Conservation (phyloP, 1,140 invertebrate genomes). For the Lethrus apterus region DNA sequence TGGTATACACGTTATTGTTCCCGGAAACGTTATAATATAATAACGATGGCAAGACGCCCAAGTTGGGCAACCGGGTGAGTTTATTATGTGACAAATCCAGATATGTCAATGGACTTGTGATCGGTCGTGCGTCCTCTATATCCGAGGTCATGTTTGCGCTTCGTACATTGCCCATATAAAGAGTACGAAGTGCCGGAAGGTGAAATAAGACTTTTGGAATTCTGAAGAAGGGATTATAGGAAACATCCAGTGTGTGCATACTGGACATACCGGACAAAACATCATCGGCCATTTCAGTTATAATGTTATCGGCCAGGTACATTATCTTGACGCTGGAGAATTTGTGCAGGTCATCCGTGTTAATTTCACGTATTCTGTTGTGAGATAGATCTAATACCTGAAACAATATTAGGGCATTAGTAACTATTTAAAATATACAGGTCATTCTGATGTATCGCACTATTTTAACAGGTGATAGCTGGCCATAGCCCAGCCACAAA, state of each 20-base stretch:
- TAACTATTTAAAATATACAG: no score
- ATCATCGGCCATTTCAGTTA: not conserved
- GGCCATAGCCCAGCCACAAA: no score
- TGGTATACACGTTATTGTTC: slow-evolving; percentile 1
- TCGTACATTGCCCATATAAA: not conserved
- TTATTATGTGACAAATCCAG: slow-evolving; percentile 5
- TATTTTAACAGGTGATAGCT: no score
- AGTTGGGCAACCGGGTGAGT: slow-evolving; percentile 1
- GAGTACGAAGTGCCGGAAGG: not conserved
- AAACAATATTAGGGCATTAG: no score
- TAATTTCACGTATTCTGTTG: slow-evolving; percentile 6
- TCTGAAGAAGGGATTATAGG: not conserved
- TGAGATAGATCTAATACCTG: slow-evolving; percentile 6
- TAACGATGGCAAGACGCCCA: slow-evolving; percentile 2
- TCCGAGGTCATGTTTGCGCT: not conserved
- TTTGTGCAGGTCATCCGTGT: not conserved
- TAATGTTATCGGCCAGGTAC: slow-evolving; percentile 5
- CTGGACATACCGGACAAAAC: not conserved
- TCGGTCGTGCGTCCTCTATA: not conserved
- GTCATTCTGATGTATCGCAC: no score
- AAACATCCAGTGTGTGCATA: slow-evolving; percentile 5
- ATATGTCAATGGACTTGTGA: slow-evolving; percentile 6
- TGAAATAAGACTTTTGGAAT: not conserved
- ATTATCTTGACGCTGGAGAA: slow-evolving; percentile 1
- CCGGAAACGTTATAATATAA: slow-evolving; percentile 4